Base-by-base conservation (phyloP, 1,140 invertebrate species). In the Thrips palmi region DNA sequence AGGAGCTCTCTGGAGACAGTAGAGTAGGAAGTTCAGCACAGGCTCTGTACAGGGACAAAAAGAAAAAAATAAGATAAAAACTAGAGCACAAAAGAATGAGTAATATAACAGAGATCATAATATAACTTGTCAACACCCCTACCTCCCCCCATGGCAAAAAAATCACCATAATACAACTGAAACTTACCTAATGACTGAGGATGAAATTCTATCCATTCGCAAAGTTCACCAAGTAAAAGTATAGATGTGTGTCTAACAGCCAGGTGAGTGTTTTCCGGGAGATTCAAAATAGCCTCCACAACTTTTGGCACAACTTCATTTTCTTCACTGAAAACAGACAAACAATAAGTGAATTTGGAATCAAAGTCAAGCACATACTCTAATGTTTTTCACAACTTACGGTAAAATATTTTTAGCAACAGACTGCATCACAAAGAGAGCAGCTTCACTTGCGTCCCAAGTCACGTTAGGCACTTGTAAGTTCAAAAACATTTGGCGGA, bases 351-450 rank as follows among this genome's bases (percentile, higher is more conserved):
- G n/a, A n/a, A n/a, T n/a, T n/a, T n/a, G n/a, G n/a, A n/a, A n/a
- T n/a, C 10, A 35, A 11, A 35, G 7, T 35, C 10, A 35, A 37
- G 12, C 15, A 24, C 11, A 37, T 10, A 37, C 19, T 32, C 7
- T 32, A 8, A 32, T 32, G 17, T 11, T 12, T 8, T 7, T 8
- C 24, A 20, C 23, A 39, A 78, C 84, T 78, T 64, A 96, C 89
- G 88, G 87, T 48, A 93, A 54, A 53, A 97, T 82, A 60, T 92
- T 93, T 63, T 91, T 92, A 2, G 88, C 88, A 1, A 96, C 83
- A 39, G 88, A 76, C 53, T 87, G 78, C 84, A 97, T 94, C 5
- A 97, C 72, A 60, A 89, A 97, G 0, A 98, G 62, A 0, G 87
- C 80, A n/a, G 93, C 82, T 61, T 97, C 93, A 3, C 78, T 83